Percentiles rank a stretch among this genome's conserved stretches.
phyloP scores from a whole-genome alignment of 2,113 vertebrate species.

The Cebidichthys violaceus region DNA sequence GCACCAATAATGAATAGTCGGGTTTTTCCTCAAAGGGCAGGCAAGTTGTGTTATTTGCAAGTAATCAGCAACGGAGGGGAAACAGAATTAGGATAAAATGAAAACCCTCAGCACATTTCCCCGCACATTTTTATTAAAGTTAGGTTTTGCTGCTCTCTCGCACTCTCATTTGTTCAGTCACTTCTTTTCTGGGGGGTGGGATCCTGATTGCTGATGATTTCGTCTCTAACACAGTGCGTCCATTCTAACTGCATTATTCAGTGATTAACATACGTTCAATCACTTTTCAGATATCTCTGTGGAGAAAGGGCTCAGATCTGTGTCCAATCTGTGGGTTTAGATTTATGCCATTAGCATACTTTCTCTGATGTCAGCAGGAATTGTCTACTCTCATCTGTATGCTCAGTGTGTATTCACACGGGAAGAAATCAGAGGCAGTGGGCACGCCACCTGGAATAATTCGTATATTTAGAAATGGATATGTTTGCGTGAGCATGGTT shows the following conservation, averaged over 20 bases:
- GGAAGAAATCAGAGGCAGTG: conserved; percentile 18
- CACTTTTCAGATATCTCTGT: conserved; percentile 20
- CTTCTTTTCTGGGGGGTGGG: conserved; percentile 18
- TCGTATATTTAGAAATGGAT: conserved; percentile 43
- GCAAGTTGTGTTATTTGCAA: conserved; percentile 50
- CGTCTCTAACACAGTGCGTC: conserved; percentile 42
- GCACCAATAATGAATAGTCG: conserved; percentile 61
- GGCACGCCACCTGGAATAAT: conserved; percentile 49
- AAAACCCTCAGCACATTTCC: conserved; percentile 53
- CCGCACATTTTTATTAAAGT: conserved; percentile 57
- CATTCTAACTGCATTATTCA: conserved; percentile 66
- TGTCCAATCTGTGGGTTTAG: conserved; percentile 20
- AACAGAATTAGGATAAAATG: conserved; percentile 56
- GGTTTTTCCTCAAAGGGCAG: conserved; percentile 50
- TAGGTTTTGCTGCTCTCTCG: conserved; percentile 11
- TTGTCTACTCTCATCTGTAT: conserved; percentile 44
- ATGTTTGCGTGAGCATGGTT: conserved; percentile 27
- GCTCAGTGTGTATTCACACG: conserved; percentile 26
- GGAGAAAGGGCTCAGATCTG: conserved; percentile 33
- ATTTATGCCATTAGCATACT: conserved; percentile 52
- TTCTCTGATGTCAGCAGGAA: conserved; percentile 61
- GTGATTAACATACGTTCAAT: conserved; percentile 48
- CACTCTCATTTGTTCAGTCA: conserved; percentile 15
- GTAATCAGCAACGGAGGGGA: conserved; percentile 35
- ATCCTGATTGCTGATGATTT: conserved; percentile 66